Conservation (phyloP, 2,113 vertebrate genomes). For the Strix uralensis region DNA sequence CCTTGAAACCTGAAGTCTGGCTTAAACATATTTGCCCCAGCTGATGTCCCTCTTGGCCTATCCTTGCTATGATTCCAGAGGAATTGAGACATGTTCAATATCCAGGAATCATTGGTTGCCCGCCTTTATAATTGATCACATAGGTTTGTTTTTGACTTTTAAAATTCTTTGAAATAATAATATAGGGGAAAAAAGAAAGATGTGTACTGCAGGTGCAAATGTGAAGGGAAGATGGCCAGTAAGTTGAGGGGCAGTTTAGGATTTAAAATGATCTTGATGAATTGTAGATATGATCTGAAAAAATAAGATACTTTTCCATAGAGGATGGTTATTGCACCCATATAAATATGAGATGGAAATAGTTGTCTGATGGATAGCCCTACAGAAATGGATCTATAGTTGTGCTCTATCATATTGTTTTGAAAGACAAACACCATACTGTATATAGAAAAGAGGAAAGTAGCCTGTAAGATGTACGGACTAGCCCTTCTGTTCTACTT, state of each 20-base stretch:
- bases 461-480: neutral
- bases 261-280: neutral
- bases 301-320: neutral
- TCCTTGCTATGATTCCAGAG: conserved; percentile 48
- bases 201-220: neutral
- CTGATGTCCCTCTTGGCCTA: neutral
- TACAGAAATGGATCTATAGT: neutral
- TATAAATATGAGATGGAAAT: neutral
- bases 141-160: neutral
- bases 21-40: neutral
- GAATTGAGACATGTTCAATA: neutral
- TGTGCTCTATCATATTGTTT: neutral
- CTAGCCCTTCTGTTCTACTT: neutral
- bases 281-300: neutral
- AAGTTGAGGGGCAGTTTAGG: neutral
- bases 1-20: conserved; percentile 17
- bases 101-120: neutral
- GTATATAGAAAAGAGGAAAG: neutral
- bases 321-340: neutral
- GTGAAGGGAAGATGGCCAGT: neutral
- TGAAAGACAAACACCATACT: neutral
- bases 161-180: neutral
- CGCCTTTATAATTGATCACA: neutral
- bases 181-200: neutral
- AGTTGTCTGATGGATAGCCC: neutral